A percentile compares a stretch with the other conserved stretches of the same genome.
phyloP scores from a whole-genome alignment of 2,113 vertebrate genomes.

The Acrocephalus arundinaceus region DNA sequence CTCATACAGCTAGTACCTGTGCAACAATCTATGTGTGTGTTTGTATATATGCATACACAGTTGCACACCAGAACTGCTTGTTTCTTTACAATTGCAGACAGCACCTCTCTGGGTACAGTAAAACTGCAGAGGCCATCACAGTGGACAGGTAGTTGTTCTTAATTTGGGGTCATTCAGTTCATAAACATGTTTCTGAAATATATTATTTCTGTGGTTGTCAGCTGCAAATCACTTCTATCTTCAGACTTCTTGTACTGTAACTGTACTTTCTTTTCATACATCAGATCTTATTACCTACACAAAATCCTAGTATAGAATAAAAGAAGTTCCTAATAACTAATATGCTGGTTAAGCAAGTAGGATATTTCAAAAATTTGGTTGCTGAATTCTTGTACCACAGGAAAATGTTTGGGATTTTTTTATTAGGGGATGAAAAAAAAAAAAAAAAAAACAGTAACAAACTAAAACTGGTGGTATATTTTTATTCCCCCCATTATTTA shows the following conservation, averaged over 20 bases:
- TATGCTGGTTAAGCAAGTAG: background rate
- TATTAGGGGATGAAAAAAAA: background rate
- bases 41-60: background rate
- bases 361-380: background rate
- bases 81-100: background rate
- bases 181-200: background rate
- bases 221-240: background rate
- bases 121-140: background rate
- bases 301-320: background rate
- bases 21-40: background rate
- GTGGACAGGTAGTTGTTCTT: background rate
- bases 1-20: accelerated
- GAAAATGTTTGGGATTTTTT: accelerated
- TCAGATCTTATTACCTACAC: background rate
- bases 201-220: accelerated
- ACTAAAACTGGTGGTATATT: accelerated
- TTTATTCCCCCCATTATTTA: background rate
- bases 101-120: background rate
- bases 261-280: background rate
- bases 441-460: background rate
- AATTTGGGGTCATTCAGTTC: background rate
- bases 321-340: background rate
- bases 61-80: background rate
- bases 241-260: background rate
- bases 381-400: background rate